Conservation (phyloP, 1,140 invertebrate species). For the Hyles euphorbiae region DNA sequence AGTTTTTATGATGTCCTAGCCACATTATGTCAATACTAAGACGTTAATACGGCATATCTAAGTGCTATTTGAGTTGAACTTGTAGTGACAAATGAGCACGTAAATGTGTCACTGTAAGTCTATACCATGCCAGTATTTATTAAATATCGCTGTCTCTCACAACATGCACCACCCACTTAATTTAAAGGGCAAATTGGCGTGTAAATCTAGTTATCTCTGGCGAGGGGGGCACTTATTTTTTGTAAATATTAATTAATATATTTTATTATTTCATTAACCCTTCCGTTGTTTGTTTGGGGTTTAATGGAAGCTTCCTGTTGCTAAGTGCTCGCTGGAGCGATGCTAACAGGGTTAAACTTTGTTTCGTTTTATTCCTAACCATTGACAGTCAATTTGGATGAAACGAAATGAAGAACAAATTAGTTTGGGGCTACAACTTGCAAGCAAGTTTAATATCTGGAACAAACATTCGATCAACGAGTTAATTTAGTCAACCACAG, state of each 20-base stretch:
- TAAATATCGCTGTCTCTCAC: conserved; percentile 10
- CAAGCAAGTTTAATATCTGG: too few species aligned
- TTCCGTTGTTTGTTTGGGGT: conserved; percentile 15
- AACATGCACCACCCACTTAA: conserved; percentile 14
- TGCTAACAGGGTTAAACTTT: background rate
- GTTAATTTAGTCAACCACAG: too few species aligned
- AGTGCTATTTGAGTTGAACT: too few species aligned
- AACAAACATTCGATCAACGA: too few species aligned
- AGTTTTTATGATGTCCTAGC: too few species aligned
- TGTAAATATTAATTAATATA: conserved; percentile 26
- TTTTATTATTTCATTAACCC: conserved; percentile 23
- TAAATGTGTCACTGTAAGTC: too few species aligned
- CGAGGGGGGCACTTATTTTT: conserved; percentile 8
- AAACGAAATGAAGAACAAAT: too few species aligned
- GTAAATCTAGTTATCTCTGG: conserved; percentile 28
- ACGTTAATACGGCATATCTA: too few species aligned
- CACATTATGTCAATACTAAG: too few species aligned
- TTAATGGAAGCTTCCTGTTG: conserved; percentile 8
- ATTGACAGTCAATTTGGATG: too few species aligned
- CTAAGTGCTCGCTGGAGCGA: conserved; percentile 1
- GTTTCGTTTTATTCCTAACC: background rate
- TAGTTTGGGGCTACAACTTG: too few species aligned
- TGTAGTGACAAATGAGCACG: too few species aligned
- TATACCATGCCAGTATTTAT: background rate
- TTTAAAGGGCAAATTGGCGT: conserved; percentile 26